phyloP scores from a whole-genome alignment of 2,888 invertebrate genomes.

The Muscina levida region DNA sequence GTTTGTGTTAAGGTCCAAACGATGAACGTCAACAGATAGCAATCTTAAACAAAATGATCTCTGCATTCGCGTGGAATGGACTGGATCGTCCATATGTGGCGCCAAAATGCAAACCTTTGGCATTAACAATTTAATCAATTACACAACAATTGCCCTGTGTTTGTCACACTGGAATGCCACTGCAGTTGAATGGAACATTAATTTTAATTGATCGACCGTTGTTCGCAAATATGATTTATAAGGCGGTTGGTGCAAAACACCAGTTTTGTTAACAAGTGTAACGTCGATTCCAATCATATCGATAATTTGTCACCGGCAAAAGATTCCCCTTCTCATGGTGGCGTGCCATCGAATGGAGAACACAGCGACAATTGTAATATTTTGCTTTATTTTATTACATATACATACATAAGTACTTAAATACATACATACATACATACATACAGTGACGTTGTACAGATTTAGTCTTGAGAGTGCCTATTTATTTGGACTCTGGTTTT shows the following conservation, averaged over 20 bases:
- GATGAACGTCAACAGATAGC: not conserved
- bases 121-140: slow-evolving; percentile 37
- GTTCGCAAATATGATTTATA: no score
- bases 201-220: slow-evolving; percentile 52
- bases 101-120: slow-evolving; percentile 35
- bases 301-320: not conserved
- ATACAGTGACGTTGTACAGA: no score
- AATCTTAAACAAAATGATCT: no score
- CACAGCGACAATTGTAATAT: not conserved
- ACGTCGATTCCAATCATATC: not conserved
- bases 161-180: no score
- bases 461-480: slow-evolving; percentile 39
- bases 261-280: slow-evolving; percentile 9
- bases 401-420: no score
- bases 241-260: no score
- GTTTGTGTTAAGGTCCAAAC: not conserved
- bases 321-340: not conserved
- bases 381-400: not conserved
- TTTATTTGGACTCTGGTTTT: slow-evolving; percentile 9
- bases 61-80: no score
- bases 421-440: no score
- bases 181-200: slow-evolving; percentile 42
- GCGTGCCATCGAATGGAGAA: not conserved
- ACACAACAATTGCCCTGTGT: slow-evolving; percentile 1
- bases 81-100: slow-evolving; percentile 30